Conservation (phyloP, 2,888 invertebrate species). For the Trachelus troglodyta region DNA sequence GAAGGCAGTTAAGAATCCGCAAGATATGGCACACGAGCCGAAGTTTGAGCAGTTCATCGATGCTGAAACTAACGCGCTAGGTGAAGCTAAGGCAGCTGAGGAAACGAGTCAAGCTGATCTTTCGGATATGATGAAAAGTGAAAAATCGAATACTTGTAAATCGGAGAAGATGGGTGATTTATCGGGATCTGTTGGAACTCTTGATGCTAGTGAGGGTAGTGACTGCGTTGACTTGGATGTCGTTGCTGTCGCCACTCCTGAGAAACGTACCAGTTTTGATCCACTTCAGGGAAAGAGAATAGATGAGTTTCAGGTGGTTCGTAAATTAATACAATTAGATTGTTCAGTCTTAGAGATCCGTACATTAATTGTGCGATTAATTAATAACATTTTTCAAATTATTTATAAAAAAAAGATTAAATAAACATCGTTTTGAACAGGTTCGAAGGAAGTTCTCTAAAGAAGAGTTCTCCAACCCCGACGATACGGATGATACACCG, state of each 20-base stretch:
- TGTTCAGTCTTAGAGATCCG: background rate
- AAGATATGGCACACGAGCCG: slow-evolving; percentile 17
- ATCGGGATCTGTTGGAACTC: slow-evolving; percentile 2
- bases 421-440: slow-evolving; percentile 27
- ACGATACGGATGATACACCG: slow-evolving; percentile 58
- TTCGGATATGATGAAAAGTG: slow-evolving; percentile 9
- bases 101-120: background rate
- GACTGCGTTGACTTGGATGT: slow-evolving; percentile 33
- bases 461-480: slow-evolving; percentile 60
- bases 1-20: slow-evolving; percentile 7
- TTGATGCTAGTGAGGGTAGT: slow-evolving; percentile 15
- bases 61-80: background rate
- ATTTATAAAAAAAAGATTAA: slow-evolving; percentile 7
- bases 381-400: background rate
- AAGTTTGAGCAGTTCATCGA: background rate
- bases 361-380: background rate
- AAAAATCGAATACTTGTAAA: slow-evolving; percentile 1
- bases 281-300: slow-evolving; percentile 31
- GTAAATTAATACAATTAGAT: slow-evolving; percentile 9
- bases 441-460: slow-evolving; percentile 55
- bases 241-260: slow-evolving; percentile 25
- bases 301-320: slow-evolving; percentile 48
- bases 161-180: slow-evolving; percentile 8
- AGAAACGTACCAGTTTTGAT: slow-evolving; percentile 34
- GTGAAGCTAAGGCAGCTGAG: background rate